Evolutionary conservation across 2,797 vertebrate genomes (phyloP).

Genomic region (Zenarchopterus dispar): DNA sequence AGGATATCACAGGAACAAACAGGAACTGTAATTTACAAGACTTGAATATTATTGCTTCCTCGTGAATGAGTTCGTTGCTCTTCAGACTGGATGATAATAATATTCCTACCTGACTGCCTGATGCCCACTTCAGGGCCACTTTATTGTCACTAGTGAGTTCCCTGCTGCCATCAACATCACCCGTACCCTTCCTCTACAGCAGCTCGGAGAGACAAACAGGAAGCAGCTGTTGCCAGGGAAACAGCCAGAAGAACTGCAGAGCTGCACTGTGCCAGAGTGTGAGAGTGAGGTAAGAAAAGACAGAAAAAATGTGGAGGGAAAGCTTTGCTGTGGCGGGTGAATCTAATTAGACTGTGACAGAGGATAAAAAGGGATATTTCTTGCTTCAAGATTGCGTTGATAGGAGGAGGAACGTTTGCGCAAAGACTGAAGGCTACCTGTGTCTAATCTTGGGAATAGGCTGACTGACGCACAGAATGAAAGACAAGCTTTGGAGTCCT

Average conservation of each 20-base stretch:
- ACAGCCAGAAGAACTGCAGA: conserved; percentile 71
- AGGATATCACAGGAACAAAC: neutral
- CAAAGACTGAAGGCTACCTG: conserved; percentile 69
- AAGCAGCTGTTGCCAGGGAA: conserved; percentile 86
- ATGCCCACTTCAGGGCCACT: conserved; percentile 41
- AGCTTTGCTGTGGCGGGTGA: conserved; percentile 63
- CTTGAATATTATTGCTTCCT: conserved; percentile 3
- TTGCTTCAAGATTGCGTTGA: conserved; percentile 23
- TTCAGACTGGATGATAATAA: neutral
- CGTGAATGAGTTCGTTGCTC: conserved; percentile 16
- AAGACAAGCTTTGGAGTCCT: conserved; percentile 76
- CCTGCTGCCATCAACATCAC: conserved; percentile 9
- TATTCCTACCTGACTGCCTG: conserved; percentile 8
- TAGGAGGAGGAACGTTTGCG: conserved; percentile 57
- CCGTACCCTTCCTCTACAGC: conserved; percentile 54
- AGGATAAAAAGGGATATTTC: conserved; percentile 55
- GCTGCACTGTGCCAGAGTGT: conserved; percentile 62
- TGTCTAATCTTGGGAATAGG: conserved; percentile 80
- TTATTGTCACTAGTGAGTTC: conserved; percentile 35
- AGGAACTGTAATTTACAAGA: neutral
- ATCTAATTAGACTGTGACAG: conserved; percentile 76
- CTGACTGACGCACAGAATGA: conserved; percentile 80
- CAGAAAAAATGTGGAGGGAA: conserved; percentile 48
- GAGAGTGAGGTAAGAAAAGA: conserved; percentile 73
- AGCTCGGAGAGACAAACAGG: conserved; percentile 81